Conservation (phyloP, 2,888 invertebrate species). For the Erebia palarica region DNA sequence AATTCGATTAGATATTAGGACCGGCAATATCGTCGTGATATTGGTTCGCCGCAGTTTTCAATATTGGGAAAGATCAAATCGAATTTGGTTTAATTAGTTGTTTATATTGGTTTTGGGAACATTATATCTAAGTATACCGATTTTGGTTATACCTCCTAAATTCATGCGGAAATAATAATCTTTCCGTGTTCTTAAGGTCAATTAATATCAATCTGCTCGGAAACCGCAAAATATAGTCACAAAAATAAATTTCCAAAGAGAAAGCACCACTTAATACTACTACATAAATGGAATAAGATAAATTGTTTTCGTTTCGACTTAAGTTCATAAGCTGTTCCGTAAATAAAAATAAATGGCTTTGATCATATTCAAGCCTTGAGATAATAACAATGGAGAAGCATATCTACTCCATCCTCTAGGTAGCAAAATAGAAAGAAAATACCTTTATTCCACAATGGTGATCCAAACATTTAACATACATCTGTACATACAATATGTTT, state of each 20-base stretch:
- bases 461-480: too few relatives aligned
- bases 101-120: neutral
- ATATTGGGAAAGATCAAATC: constrained; percentile 1
- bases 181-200: too few relatives aligned
- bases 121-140: neutral
- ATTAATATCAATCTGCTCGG: too few relatives aligned
- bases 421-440: neutral
- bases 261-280: neutral
- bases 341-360: constrained; percentile 16
- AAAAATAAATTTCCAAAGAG: neutral
- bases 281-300: constrained; percentile 6
- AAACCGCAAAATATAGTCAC: too few relatives aligned
- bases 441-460: too few relatives aligned
- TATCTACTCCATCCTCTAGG: neutral
- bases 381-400: neutral
- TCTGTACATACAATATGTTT: too few relatives aligned
- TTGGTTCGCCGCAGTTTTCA: constrained; percentile 5
- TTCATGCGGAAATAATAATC: too few relatives aligned
- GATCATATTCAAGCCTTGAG: constrained; percentile 2
- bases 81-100: neutral
- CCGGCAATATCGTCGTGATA: constrained; percentile 1
- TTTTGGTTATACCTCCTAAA: too few relatives aligned
- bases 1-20: neutral
- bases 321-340: neutral
- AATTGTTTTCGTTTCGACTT: neutral